Evolutionary conservation across 2,888 invertebrate species (phyloP).

Genomic region (Cinara cedri): DNA sequence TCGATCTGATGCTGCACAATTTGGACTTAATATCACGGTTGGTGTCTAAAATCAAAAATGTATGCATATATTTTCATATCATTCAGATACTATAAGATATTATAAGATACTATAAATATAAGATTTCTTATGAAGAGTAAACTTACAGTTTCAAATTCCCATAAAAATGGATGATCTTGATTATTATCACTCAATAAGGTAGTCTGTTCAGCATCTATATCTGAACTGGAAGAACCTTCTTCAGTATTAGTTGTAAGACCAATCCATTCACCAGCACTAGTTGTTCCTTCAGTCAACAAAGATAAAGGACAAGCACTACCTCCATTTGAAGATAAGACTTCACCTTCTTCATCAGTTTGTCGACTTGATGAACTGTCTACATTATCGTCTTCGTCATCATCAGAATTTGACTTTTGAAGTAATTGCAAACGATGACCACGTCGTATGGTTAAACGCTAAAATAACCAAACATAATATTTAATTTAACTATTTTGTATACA

Average conservation of each 20-base stretch:
- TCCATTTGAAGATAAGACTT: conserved; percentile 58
- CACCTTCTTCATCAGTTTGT: conserved; percentile 59
- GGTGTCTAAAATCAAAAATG: conserved; percentile 65
- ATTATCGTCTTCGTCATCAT: conserved; percentile 60
- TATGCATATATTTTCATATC: background rate
- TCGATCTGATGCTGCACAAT: conserved; percentile 74
- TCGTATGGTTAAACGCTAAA: conserved; percentile 22
- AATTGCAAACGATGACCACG: conserved; percentile 42
- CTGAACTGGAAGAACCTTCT: conserved; percentile 83
- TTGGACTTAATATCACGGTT: conserved; percentile 76
- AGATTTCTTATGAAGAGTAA: background rate
- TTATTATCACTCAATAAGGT: conserved; percentile 65
- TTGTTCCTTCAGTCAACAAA: conserved; percentile 67
- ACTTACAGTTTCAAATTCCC: conserved; percentile 71
- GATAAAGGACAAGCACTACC: conserved; percentile 61
- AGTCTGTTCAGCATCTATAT: conserved; percentile 71
- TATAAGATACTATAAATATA: background rate
- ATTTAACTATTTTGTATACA: background rate
- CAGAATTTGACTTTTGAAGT: conserved; percentile 41
- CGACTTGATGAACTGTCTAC: conserved; percentile 61
- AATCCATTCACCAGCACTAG: conserved; percentile 81
- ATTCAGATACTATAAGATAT: background rate
- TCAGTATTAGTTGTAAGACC: conserved; percentile 88
- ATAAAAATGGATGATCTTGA: conserved; percentile 67
- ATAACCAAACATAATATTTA: background rate